Conservation (phyloP, 2,888 invertebrate species). For the Caenorhabditis afra region DNA sequence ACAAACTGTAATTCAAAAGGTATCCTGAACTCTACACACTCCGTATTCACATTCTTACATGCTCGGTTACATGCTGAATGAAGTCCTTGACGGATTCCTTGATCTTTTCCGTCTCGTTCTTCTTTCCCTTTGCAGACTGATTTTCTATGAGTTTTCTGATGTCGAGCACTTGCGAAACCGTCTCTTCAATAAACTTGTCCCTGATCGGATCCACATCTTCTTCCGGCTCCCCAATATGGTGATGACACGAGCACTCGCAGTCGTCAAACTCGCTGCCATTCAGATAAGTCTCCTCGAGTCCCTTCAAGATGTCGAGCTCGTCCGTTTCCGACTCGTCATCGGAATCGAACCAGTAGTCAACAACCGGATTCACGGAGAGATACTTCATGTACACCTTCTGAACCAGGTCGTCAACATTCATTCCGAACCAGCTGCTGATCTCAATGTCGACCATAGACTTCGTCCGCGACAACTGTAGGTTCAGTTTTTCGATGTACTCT, state of each 20-base stretch:
- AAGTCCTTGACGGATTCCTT: not conserved
- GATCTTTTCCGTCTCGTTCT: slow-evolving; percentile 2
- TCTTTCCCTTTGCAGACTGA: not conserved
- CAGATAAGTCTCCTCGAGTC: no score
- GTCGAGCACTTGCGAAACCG: slow-evolving; percentile 1
- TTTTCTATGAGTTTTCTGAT: not conserved
- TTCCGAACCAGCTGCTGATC: not conserved
- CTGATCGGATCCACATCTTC: not conserved
- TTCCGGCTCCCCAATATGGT: not conserved
- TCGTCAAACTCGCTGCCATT: not conserved
- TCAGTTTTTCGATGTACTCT: not conserved
- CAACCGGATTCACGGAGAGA: not conserved
- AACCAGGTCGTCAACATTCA: not conserved
- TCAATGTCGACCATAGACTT: slow-evolving; percentile 2
- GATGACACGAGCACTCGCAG: slow-evolving; percentile 1
- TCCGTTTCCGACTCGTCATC: not conserved
- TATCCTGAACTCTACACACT: not conserved
- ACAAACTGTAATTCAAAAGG: not conserved
- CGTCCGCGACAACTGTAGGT: not conserved
- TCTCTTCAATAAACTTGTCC: slow-evolving; percentile 7
- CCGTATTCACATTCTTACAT: not conserved
- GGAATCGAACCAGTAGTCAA: not conserved
- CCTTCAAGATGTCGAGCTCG: no score
- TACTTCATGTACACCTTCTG: not conserved
- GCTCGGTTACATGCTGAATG: not conserved